Evolutionary conservation across 2,888 invertebrate genomes (phyloP).

Genomic region (Chymomyza caudatula): DNA sequence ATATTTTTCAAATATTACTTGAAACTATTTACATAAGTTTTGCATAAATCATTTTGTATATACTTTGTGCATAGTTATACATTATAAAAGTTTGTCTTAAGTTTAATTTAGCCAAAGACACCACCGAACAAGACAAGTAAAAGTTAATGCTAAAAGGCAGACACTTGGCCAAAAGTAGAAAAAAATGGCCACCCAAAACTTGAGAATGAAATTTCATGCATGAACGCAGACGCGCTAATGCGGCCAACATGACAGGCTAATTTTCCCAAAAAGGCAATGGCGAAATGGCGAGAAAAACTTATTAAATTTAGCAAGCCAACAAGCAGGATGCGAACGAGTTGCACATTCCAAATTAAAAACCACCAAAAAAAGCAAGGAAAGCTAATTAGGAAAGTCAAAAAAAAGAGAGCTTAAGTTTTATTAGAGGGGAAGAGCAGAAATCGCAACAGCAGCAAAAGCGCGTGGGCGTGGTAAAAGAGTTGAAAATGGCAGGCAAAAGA

Average conservation of each 20-base stretch:
- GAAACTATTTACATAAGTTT: neutral
- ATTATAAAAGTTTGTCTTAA: neutral
- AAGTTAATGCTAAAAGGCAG: neutral
- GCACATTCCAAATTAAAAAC: constrained; percentile 37
- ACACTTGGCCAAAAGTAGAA: neutral
- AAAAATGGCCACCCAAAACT: neutral
- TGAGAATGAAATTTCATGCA: constrained; percentile 52
- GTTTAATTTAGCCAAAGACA: neutral
- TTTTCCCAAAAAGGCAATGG: constrained; percentile 11
- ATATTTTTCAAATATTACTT: neutral
- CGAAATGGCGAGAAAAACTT: constrained; percentile 45
- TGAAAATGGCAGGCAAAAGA: constrained; percentile 37
- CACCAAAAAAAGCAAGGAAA: constrained; percentile 26
- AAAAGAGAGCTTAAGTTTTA: constrained; percentile 54
- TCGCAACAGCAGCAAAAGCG: constrained; percentile 25
- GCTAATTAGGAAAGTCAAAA: constrained; percentile 57
- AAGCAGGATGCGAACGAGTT: constrained; percentile 11
- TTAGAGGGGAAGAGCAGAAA: constrained; percentile 29
- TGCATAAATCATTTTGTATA: neutral
- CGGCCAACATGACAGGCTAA: constrained; percentile 14
- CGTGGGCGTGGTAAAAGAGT: neutral
- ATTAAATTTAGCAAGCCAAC: constrained; percentile 41
- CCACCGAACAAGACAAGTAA: neutral
- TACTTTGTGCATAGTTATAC: neutral
- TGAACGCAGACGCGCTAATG: constrained; percentile 33